phyloP scores from a whole-genome alignment of 2,113 vertebrate genomes.

The Pundamilia nyererei region DNA sequence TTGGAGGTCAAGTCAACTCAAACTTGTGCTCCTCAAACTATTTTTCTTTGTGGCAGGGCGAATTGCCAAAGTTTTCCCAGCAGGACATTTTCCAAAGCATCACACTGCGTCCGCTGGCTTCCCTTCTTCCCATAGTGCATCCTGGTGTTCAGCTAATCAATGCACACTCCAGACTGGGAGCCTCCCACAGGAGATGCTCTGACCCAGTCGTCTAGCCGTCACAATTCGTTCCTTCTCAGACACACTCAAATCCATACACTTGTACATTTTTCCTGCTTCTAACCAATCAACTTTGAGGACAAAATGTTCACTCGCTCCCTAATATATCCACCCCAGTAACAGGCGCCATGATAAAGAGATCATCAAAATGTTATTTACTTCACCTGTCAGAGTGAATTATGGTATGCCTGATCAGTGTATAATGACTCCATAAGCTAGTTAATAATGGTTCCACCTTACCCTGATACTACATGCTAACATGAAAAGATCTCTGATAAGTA shows the following conservation, averaged over 20 bases:
- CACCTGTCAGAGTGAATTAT: background rate
- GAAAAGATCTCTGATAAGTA: background rate
- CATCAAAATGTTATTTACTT: background rate
- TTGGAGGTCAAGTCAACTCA: background rate
- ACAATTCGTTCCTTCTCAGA: background rate
- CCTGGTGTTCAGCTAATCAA: background rate
- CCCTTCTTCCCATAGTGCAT: background rate
- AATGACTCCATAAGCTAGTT: background rate
- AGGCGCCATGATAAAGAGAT: background rate
- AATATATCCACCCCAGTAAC: background rate
- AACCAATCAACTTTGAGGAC: background rate
- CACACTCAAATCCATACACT: background rate
- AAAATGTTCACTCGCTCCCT: background rate
- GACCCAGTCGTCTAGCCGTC: background rate
- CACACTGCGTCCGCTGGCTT: background rate
- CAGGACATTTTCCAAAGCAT: fast-evolving
- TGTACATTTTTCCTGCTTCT: background rate
- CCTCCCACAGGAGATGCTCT: background rate
- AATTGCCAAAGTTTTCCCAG: background rate
- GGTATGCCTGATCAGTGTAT: background rate
- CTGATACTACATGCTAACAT: background rate
- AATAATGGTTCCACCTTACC: background rate
- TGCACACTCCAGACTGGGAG: background rate
- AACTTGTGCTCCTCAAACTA: background rate
- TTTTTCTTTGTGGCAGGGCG: background rate